A percentile compares a stretch with the other conserved stretches of the same genome.
Conservation (phyloP, 2,113 vertebrate species). For the Zosterops borbonicus region DNA sequence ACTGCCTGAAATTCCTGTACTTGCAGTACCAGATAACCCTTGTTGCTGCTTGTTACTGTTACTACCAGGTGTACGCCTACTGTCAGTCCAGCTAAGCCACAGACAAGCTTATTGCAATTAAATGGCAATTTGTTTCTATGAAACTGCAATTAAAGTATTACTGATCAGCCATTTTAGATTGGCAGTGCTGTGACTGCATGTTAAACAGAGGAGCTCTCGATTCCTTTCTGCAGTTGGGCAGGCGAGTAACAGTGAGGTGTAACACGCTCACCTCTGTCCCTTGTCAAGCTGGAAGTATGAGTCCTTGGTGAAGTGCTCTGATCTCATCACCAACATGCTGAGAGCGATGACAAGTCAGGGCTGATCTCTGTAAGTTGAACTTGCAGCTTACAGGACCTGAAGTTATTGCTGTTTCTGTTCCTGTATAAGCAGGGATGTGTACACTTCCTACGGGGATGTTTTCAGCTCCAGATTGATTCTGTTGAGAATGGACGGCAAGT, state of each 20-base stretch:
- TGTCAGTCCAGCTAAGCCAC: constrained; percentile 77
- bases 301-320: constrained; percentile 21
- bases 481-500: constrained; percentile 60
- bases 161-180: constrained; percentile 80
- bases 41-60: not conserved
- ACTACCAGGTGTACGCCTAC: constrained; percentile 55
- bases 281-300: constrained; percentile 31
- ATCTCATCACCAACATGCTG: constrained; percentile 25
- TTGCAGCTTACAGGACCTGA: constrained; percentile 55
- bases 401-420: constrained; percentile 60
- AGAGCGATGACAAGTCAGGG: constrained; percentile 65
- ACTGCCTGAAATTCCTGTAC: not conserved
- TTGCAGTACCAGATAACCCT: not conserved
- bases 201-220: constrained; percentile 62
- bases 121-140: constrained; percentile 85
- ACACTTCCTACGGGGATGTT: constrained; percentile 66
- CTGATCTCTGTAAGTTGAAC: constrained; percentile 58
- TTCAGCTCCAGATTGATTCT: constrained; percentile 73
- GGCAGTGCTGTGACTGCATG: constrained; percentile 70
- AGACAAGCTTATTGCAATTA: constrained; percentile 81
- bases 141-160: constrained; percentile 86
- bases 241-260: not conserved
- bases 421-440: constrained; percentile 27
- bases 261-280: constrained; percentile 5
- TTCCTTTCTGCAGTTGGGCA: constrained; percentile 10